Percentiles rank a stretch among this genome's conserved stretches.
phyloP scores from a whole-genome alignment of 2,113 vertebrate genomes.

The Xenus cinereus region DNA sequence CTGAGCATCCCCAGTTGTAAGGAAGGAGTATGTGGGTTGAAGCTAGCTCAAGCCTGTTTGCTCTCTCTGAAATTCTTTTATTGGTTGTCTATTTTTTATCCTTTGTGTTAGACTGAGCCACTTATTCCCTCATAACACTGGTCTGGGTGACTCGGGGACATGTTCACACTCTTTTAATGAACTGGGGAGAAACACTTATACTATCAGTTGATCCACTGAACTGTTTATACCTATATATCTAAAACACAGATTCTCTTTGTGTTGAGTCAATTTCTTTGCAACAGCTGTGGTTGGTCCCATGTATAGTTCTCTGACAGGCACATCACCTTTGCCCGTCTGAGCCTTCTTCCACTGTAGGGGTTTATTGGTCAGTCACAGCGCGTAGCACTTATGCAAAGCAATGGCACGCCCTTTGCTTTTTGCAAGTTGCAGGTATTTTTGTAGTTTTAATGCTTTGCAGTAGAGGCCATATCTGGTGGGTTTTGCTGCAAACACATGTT shows the following conservation, averaged over 20 bases:
- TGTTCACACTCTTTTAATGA: neutral
- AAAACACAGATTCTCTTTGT: neutral
- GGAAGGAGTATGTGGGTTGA: neutral
- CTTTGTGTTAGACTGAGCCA: neutral
- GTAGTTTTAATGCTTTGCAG: neutral
- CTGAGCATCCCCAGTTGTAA: neutral
- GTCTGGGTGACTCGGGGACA: neutral
- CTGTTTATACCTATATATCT: neutral
- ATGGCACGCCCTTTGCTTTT: neutral
- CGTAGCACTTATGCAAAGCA: neutral
- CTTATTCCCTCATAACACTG: neutral
- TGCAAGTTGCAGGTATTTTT: neutral
- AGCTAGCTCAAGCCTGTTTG: neutral
- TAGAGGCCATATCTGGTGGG: neutral
- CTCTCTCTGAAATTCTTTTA: neutral
- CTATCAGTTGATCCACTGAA: neutral
- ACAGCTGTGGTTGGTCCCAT: neutral
- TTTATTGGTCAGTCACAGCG: neutral
- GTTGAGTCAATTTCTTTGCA: neutral
- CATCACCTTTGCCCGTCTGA: neutral
- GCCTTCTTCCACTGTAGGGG: neutral
- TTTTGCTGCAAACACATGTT: neutral
- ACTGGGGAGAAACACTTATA: neutral
- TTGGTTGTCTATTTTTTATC: neutral
- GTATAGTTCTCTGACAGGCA: neutral